These are phyloP conservation scores for Crocodylus rhombifer DNA, from an alignment of 2,797 vertebrate genomes.

Conservation along the genomic window DNA sequence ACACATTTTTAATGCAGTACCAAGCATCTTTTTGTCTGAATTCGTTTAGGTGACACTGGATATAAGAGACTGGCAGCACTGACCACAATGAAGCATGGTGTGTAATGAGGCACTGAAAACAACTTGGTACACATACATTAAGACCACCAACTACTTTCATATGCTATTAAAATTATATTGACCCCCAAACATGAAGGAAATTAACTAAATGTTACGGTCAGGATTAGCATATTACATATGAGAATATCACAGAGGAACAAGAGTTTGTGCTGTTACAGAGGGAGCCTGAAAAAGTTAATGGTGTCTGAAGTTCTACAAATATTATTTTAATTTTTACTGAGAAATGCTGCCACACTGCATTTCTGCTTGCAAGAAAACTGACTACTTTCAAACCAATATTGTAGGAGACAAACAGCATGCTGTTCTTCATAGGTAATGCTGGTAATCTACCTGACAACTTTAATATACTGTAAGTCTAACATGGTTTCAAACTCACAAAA, in stretches of 20 bases:
- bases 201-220: background rate
- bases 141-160: constrained; percentile 50
- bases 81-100: background rate
- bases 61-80: constrained; percentile 10
- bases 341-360: background rate
- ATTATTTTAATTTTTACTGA: background rate
- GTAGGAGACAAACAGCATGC: background rate
- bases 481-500: constrained; percentile 48
- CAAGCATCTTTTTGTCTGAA: background rate
- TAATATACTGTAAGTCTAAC: background rate
- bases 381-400: background rate
- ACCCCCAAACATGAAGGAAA: fast-evolving
- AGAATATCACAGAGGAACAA: background rate
- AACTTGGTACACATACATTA: background rate
- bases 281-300: background rate
- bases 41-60: background rate
- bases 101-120: background rate
- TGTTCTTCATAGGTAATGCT: background rate
- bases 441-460: background rate
- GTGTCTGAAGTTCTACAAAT: background rate
- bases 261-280: background rate
- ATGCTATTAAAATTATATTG: background rate
- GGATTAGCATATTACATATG: background rate
- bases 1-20: background rate
- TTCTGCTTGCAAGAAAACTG: background rate